Evolutionary conservation across 1,140 invertebrate genomes (phyloP), one percentile per base, ranked within the genome.

Genomic region (Probaryconus sp.): DNA sequence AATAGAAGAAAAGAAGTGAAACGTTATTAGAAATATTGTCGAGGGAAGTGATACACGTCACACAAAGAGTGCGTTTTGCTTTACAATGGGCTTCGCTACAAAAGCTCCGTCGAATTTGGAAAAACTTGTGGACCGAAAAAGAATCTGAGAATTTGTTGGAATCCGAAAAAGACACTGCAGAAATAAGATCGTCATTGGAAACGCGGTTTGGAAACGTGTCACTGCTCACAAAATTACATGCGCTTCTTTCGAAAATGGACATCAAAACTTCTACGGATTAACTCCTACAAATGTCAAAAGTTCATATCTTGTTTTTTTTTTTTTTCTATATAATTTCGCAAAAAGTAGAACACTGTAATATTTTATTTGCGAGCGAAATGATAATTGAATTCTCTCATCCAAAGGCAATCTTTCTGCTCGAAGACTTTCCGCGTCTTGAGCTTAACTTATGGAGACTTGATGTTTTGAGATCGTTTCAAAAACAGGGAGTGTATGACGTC

Each of bases 211-310:
- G 42, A 10, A 28, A 38, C 21, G 38, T 55, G 47, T 55, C 56
- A 78, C 76, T 77, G 64, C 58, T 67, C 73, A 74, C 79, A 58
- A 69, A 79, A 74, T 79, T 79, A 79, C 53, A 51, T 30, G 28
- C 55, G 40, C 35, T 30, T 30, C 3, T 30, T 2, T 47, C 63
- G 26, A 47, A 7, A 58, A 68, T 51, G 67, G 72, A n/a, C n/a
- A n/a, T n/a, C n/a, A n/a, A n/a, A n/a, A 63, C 76, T 74, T 78
- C 58, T 37, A 31, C 4, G 63, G 48, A 79, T 77, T 78, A 56
- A n/a, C n/a, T n/a, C n/a, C n/a, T 56, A 58, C 50, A 58, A 45
- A 33, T 61, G 28, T 53, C 64, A 45, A 77, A 74, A 79, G 69
- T 79, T 79, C 77, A 37, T 77, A 79, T 77, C 56, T 64, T 18